Evolutionary conservation across 2,113 vertebrate species (phyloP).

Genomic region (Passerina amoena): DNA sequence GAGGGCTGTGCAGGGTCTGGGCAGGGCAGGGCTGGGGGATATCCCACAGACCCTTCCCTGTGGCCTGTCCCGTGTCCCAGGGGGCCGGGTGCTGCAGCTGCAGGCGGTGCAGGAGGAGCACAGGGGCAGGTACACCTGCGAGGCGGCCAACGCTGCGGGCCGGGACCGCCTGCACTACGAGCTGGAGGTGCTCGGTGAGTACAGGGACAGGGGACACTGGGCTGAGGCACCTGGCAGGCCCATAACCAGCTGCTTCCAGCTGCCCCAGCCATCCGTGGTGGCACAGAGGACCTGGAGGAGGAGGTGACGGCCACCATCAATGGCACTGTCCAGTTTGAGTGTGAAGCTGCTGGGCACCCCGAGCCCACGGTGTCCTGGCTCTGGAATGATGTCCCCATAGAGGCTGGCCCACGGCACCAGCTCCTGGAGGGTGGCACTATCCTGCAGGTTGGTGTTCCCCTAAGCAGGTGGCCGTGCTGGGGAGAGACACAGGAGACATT

Average conservation of each 20-base stretch:
- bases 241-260: conserved; percentile 50
- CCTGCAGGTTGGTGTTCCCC: conserved; percentile 75
- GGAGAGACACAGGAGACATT: accelerated
- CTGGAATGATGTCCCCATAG: conserved; percentile 76
- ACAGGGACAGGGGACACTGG: accelerated
- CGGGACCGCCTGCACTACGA: conserved; percentile 86
- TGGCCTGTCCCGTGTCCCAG: conserved; percentile 35
- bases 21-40: accelerated
- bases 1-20: background rate
- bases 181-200: conserved; percentile 85
- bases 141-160: conserved; percentile 85
- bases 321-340: conserved; percentile 76
- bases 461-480: accelerated
- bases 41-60: background rate
- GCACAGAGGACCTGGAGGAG: conserved; percentile 76
- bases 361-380: conserved; percentile 83
- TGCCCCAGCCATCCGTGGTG: conserved; percentile 79
- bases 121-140: conserved; percentile 83
- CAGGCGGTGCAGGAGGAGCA: conserved; percentile 74
- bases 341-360: conserved; percentile 78
- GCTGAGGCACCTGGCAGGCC: accelerated
- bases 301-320: conserved; percentile 82
- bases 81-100: conserved; percentile 88
- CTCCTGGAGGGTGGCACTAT: conserved; percentile 78
- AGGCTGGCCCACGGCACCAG: conserved; percentile 65